A percentile compares a stretch with the other conserved stretches of the same genome.
Evolutionary conservation across 2,797 vertebrate genomes (phyloP).

Genomic region (Gambusia yucatana): DNA sequence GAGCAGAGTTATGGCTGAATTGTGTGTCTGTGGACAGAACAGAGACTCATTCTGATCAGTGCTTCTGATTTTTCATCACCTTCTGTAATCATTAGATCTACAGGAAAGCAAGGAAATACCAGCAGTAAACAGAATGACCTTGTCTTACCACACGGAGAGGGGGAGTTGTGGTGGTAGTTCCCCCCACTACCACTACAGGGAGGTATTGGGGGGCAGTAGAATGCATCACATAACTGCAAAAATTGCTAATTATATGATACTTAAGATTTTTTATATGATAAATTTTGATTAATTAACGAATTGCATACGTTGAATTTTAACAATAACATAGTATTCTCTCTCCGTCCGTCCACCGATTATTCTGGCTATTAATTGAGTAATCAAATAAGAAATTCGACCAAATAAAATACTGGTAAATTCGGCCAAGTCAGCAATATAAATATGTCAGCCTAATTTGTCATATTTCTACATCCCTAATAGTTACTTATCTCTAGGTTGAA

Average conservation of each 20-base stretch:
- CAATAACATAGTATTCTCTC: neutral
- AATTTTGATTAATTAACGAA: neutral
- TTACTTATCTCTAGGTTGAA: too few species aligned
- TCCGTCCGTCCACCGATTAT: too few species aligned
- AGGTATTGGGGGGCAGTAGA: neutral
- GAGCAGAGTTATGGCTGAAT: neutral
- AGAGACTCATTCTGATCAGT: neutral
- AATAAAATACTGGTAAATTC: too few species aligned
- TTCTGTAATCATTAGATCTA: neutral
- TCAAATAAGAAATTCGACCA: too few species aligned
- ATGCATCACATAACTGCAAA: neutral
- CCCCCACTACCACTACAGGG: too few species aligned
- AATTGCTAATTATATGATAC: neutral
- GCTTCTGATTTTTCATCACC: neutral
- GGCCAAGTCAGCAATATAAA: too few species aligned
- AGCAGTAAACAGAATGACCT: slow-evolving; percentile 1
- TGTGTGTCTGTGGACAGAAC: neutral
- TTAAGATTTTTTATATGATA: neutral
- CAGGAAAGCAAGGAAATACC: neutral
- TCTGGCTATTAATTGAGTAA: too few species aligned
- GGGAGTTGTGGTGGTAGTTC: neutral
- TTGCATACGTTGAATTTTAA: neutral
- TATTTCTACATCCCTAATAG: too few species aligned
- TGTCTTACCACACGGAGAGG: neutral
- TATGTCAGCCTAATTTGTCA: too few species aligned